These are phyloP conservation scores for Ondatra zibethicus DNA, from an alignment of 2,113 vertebrate species.

Conservation along the genomic window DNA sequence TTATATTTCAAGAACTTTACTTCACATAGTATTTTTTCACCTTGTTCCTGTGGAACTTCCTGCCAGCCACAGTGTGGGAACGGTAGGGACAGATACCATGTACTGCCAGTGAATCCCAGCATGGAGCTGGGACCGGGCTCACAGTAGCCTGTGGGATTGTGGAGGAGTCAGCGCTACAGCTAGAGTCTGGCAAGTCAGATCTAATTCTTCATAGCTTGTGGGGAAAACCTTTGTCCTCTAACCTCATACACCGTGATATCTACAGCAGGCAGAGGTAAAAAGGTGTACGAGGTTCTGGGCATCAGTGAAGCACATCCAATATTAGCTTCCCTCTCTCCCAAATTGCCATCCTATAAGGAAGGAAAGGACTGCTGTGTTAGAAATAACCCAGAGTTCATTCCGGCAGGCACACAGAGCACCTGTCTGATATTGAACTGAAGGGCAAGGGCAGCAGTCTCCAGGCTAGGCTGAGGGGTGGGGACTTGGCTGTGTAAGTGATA, in stretches of 20 bases:
- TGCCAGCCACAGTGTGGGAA: not conserved
- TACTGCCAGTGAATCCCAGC: not conserved
- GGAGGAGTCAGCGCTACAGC: not conserved
- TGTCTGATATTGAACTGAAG: not conserved
- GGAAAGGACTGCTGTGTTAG: not conserved
- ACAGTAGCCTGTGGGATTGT: not conserved
- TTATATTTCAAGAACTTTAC: conserved; percentile 10
- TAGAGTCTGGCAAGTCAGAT: not conserved
- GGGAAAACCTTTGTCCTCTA: not conserved
- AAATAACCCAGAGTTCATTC: not conserved
- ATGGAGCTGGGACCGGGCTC: not conserved
- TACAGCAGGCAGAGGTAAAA: not conserved
- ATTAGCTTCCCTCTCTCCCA: not conserved
- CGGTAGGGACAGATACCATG: not conserved
- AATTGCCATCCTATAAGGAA: not conserved
- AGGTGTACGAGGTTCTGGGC: not conserved
- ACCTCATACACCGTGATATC: not conserved
- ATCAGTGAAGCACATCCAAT: not conserved
- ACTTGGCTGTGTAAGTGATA: not conserved
- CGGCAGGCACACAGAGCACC: not conserved
- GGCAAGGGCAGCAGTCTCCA: not conserved
- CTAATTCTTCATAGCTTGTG: not conserved
- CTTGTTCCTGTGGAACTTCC: not conserved
- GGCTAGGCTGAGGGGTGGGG: no score
- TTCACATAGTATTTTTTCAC: not conserved